A percentile compares a stretch with the other conserved stretches of the same genome.
Conservation (phyloP, 2,888 invertebrate species). For the Rotaria macrura region DNA sequence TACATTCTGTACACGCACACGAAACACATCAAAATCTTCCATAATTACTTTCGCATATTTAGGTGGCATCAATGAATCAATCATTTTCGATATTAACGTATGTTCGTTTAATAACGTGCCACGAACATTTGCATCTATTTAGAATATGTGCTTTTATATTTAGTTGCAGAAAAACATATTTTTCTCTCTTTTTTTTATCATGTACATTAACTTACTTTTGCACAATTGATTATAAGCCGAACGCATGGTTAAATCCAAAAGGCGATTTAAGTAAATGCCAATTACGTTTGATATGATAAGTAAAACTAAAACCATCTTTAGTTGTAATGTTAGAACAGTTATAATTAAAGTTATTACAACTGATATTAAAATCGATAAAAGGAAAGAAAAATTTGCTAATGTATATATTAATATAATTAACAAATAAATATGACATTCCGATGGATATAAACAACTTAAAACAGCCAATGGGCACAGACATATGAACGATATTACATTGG, state of each 20-base stretch:
- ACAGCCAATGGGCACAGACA: neutral
- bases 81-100: conserved; percentile 16
- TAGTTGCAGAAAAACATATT: neutral
- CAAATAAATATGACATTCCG: neutral
- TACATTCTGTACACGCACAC: conserved; percentile 4
- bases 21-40: conserved; percentile 8
- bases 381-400: neutral
- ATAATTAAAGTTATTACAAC: neutral
- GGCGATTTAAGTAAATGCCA: neutral
- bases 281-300: neutral
- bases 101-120: neutral
- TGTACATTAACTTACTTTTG: neutral
- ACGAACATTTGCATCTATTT: neutral
- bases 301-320: neutral
- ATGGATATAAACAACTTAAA: neutral
- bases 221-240: neutral
- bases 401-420: conserved; percentile 8
- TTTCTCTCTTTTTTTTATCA: neutral
- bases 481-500: neutral
- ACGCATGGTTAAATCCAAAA: neutral
- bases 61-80: conserved; percentile 4
- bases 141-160: too few relatives aligned
- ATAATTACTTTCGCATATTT: neutral
- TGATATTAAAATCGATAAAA: neutral
- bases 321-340: neutral